Percentiles rank a stretch among this genome's conserved stretches.
Conservation (phyloP, 2,888 invertebrate species). For the Xylocampa areola region DNA sequence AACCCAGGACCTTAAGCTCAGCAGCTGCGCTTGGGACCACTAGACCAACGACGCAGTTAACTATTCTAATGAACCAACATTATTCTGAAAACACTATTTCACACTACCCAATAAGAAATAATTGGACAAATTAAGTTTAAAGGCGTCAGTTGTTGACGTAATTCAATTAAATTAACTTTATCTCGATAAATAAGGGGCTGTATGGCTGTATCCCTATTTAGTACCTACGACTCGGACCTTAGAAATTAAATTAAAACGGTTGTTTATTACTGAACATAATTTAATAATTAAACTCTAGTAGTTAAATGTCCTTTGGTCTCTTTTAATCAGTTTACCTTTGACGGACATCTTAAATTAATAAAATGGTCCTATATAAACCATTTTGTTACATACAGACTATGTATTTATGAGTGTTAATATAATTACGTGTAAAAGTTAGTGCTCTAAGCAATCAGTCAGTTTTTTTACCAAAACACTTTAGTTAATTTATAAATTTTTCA, state of each 20-base stretch:
- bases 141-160: slow-evolving; percentile 1
- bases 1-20: too few species aligned
- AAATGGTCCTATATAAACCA: slow-evolving; percentile 45
- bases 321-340: slow-evolving; percentile 53
- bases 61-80: background rate
- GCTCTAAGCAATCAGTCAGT: too few species aligned
- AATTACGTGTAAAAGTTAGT: slow-evolving; percentile 9
- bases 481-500: too few species aligned
- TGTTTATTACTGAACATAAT: slow-evolving; percentile 55
- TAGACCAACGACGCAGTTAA: too few species aligned
- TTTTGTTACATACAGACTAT: slow-evolving; percentile 25
- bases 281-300: slow-evolving; percentile 53
- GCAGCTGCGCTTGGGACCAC: too few species aligned
- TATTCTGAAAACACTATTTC: background rate
- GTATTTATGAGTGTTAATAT: slow-evolving; percentile 11
- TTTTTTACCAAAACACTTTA: too few species aligned
- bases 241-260: slow-evolving; percentile 55
- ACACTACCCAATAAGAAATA: background rate
- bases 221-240: slow-evolving; percentile 33
- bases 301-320: slow-evolving; percentile 40
- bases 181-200: slow-evolving; percentile 3
- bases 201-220: slow-evolving; percentile 16
- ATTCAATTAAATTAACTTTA: slow-evolving; percentile 25
- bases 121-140: slow-evolving; percentile 8
- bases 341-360: slow-evolving; percentile 46